A percentile compares a stretch with the other conserved stretches of the same genome.
Conservation (phyloP, 1,140 invertebrate genomes). For the Drosophila cardini region DNA sequence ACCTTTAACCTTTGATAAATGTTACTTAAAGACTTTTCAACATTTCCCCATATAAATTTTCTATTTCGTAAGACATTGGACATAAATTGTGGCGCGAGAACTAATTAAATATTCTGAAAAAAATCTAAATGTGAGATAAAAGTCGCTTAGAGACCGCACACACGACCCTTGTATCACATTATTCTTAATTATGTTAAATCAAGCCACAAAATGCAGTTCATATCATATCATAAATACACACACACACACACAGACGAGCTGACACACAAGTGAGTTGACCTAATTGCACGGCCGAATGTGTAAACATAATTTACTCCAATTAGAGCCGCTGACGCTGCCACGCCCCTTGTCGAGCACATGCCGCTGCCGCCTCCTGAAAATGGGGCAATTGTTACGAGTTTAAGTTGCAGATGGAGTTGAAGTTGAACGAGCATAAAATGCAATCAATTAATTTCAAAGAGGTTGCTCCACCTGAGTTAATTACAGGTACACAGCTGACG, state of each 20-base stretch:
- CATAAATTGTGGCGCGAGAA: conserved; percentile 49
- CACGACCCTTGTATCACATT: conserved; percentile 24
- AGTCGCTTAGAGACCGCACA: conserved; percentile 47
- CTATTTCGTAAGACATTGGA: conserved; percentile 30
- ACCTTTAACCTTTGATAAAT: conserved; percentile 25
- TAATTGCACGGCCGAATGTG: conserved; percentile 76
- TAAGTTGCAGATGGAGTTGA: conserved; percentile 21
- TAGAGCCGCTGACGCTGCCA: conserved; percentile 53
- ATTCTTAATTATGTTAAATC: conserved; percentile 71
- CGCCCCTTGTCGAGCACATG: conserved; percentile 24
- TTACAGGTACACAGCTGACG: conserved; percentile 13
- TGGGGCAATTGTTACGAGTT: conserved; percentile 61
- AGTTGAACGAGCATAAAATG: conserved; percentile 45
- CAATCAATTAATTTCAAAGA: conserved; percentile 67
- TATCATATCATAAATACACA: conserved; percentile 57
- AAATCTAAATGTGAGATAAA: conserved; percentile 53
- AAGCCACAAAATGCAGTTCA: conserved; percentile 59
- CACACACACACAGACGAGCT: conserved; percentile 17
- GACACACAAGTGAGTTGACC: conserved; percentile 45
- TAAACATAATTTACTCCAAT: conserved; percentile 82
- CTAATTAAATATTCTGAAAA: conserved; percentile 66
- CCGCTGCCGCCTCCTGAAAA: conserved; percentile 38
- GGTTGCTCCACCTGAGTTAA: conserved; percentile 17
- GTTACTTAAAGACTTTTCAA: conserved; percentile 24
- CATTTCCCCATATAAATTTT: conserved; percentile 27